phyloP scores from a whole-genome alignment of 2,113 vertebrate species.

The Raja brachyura region DNA sequence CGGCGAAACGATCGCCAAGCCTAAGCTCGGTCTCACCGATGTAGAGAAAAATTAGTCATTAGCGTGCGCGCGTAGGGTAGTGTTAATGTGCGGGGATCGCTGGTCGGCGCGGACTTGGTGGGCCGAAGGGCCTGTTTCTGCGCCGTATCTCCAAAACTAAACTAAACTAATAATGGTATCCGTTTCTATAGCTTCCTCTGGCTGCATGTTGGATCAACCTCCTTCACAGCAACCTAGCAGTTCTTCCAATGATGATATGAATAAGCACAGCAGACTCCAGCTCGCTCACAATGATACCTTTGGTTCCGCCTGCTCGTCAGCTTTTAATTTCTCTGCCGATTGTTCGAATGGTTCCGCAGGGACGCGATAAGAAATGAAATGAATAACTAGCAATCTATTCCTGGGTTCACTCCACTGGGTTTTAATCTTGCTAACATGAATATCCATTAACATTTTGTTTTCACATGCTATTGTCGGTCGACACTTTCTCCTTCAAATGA shows the following conservation, averaged over 20 bases:
- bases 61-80: too few species aligned
- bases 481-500: neutral
- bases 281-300: neutral
- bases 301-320: neutral
- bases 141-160: too few species aligned
- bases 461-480: neutral
- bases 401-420: slow-evolving; percentile 24
- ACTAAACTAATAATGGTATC: too few species aligned
- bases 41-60: too few species aligned
- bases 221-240: neutral
- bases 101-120: too few species aligned
- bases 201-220: neutral
- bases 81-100: too few species aligned
- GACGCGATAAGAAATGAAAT: slow-evolving; percentile 19
- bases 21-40: too few species aligned
- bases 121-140: too few species aligned
- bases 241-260: neutral
- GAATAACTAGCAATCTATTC: slow-evolving; percentile 30
- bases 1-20: too few species aligned
- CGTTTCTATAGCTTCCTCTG: too few species aligned
- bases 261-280: neutral
- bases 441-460: slow-evolving; percentile 15
- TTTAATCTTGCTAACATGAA: slow-evolving; percentile 20
- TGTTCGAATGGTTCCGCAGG: slow-evolving; percentile 10
- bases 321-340: slow-evolving; percentile 3